phyloP scores from a whole-genome alignment of 1,140 invertebrate genomes.

The Papilio glaucus region DNA sequence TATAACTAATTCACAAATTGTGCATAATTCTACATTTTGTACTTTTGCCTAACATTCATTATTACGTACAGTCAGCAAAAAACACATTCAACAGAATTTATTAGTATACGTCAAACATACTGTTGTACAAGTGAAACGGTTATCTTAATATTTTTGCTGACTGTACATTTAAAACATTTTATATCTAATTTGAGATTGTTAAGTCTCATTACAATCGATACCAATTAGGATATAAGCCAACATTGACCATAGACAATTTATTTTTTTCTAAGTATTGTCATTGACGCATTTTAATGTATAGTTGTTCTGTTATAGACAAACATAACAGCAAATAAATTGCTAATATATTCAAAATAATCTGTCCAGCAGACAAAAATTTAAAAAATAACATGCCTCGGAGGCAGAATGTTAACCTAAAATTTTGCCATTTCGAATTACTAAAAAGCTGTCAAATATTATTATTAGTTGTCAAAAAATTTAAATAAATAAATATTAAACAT shows the following conservation, averaged over 20 bases:
- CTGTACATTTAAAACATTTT: too few species aligned
- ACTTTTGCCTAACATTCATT: not conserved
- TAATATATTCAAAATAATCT: not conserved
- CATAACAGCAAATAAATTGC: too few species aligned
- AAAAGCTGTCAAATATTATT: too few species aligned
- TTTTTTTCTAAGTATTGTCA: constrained; percentile 17
- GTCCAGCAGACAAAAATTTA: not conserved
- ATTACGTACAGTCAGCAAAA: not conserved
- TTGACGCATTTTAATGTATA: constrained; percentile 11
- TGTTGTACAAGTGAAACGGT: too few species aligned
- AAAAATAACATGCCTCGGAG: not conserved
- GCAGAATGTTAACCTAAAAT: not conserved
- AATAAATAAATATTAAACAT: not conserved
- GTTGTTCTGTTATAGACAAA: constrained; percentile 2
- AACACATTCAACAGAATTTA: too few species aligned
- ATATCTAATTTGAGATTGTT: too few species aligned
- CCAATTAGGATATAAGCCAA: not conserved
- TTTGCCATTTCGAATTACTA: not conserved
- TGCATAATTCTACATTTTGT: constrained; percentile 4
- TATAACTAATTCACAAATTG: not conserved
- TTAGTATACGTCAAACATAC: too few species aligned
- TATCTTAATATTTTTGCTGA: too few species aligned
- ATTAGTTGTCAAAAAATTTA: not conserved
- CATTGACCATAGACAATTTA: constrained; percentile 10
- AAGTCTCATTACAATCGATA: not conserved